Conservation (phyloP, 2,113 vertebrate genomes). For the Lota lota region DNA sequence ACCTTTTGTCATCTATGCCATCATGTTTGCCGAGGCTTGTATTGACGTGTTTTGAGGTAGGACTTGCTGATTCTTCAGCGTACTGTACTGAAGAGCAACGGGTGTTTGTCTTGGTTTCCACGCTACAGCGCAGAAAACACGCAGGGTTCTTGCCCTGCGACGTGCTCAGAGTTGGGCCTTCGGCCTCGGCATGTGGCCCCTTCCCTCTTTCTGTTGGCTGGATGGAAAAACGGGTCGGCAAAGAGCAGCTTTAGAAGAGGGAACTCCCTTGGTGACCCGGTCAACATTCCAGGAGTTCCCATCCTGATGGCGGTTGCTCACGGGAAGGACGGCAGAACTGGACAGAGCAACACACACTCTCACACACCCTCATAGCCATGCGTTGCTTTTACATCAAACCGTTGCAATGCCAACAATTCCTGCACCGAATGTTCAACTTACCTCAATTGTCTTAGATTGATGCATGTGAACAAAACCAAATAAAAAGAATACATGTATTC, state of each 20-base stretch:
- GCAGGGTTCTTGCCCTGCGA: background rate
- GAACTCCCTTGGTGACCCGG: conserved; percentile 35
- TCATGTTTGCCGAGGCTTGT: too few relatives aligned
- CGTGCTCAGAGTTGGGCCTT: too few relatives aligned
- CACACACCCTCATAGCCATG: background rate
- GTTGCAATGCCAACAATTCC: conserved; percentile 6
- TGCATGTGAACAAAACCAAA: too few relatives aligned
- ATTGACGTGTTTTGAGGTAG: too few relatives aligned
- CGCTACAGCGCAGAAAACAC: conserved; percentile 17
- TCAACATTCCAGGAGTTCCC: conserved; percentile 42
- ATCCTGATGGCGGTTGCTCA: conserved; percentile 18
- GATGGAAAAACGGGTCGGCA: conserved; percentile 35
- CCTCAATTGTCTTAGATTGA: too few relatives aligned
- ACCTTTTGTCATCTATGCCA: too few relatives aligned
- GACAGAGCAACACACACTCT: background rate
- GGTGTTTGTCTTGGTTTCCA: too few relatives aligned
- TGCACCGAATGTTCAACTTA: conserved; percentile 3
- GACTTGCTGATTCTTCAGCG: too few relatives aligned
- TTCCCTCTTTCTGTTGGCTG: conserved; percentile 25
- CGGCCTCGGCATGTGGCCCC: background rate
- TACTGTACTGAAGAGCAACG: too few relatives aligned
- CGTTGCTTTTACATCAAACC: conserved; percentile 9
- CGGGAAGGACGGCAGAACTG: background rate
- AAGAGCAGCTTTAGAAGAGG: conserved; percentile 11
- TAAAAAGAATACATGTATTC: too few relatives aligned